phyloP scores from a whole-genome alignment of 2,113 vertebrate genomes.

The Puntigrus tetrazona region DNA sequence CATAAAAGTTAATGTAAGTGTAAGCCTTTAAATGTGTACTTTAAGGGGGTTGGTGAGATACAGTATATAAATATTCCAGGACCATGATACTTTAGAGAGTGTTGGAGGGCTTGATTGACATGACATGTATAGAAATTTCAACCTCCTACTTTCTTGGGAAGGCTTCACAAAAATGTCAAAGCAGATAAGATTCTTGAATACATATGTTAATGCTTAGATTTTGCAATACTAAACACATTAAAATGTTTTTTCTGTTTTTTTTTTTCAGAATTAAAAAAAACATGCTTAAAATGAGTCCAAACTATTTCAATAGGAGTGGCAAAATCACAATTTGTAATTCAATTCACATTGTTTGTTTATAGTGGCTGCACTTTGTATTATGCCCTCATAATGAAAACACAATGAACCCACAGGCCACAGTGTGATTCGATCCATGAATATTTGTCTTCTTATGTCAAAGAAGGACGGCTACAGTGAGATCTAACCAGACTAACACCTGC shows the following conservation, averaged over 20 bases:
- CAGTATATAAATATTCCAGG: not conserved
- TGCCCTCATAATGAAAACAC: conserved; percentile 13
- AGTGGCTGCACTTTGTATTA: not conserved
- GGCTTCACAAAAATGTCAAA: not conserved
- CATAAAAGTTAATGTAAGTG: not conserved
- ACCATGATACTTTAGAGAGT: not conserved
- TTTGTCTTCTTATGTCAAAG: not conserved
- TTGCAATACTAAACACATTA: not conserved
- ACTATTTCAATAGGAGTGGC: not conserved
- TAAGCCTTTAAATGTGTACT: not conserved
- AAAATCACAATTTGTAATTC: not conserved
- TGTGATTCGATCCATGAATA: not conserved
- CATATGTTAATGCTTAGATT: not conserved
- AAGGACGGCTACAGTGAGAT: not conserved
- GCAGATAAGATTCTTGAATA: not conserved
- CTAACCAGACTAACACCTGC: not conserved
- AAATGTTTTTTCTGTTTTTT: not conserved
- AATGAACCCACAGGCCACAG: conserved; percentile 14
- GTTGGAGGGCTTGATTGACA: not conserved
- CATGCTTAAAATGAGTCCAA: not conserved
- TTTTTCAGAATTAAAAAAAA: too few species aligned
- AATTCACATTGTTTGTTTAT: conserved; percentile 4
- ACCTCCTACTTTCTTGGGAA: not conserved
- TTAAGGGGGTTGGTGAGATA: not conserved
- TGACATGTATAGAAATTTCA: not conserved